phyloP scores from a whole-genome alignment of 2,113 vertebrate genomes.

The Amazona vittata region DNA sequence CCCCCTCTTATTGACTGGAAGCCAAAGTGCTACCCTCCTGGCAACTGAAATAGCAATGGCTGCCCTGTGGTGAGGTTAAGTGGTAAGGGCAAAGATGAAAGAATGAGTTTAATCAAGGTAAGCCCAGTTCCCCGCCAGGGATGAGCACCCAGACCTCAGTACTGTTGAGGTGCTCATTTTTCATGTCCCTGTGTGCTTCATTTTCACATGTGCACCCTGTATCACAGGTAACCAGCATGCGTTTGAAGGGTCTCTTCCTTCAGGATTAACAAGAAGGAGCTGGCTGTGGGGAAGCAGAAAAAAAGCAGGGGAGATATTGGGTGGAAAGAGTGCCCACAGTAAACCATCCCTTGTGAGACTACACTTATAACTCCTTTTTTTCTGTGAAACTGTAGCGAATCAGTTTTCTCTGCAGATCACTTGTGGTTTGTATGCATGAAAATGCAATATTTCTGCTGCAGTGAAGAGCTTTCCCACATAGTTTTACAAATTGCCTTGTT shows the following conservation, averaged over 20 bases:
- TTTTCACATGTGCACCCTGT: neutral
- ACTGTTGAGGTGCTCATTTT: neutral
- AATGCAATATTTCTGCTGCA: slow-evolving; percentile 47
- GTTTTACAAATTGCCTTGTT: slow-evolving; percentile 24
- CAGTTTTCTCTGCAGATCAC: slow-evolving; percentile 12
- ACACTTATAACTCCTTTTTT: neutral
- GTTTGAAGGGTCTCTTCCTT: neutral
- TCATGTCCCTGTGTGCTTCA: neutral
- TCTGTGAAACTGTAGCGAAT: slow-evolving; percentile 17
- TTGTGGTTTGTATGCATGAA: slow-evolving; percentile 31
- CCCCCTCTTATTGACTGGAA: neutral
- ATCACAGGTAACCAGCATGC: neutral
- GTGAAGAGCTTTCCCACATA: neutral
- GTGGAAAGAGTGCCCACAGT: neutral
- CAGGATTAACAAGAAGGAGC: neutral
- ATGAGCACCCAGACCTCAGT: neutral
- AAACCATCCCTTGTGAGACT: neutral
- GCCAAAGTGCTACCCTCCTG: neutral
- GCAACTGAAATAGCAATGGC: neutral
- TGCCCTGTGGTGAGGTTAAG: neutral
- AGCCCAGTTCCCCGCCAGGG: fast-evolving
- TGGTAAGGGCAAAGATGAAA: neutral
- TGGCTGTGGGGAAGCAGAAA: neutral
- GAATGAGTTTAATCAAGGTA: neutral
- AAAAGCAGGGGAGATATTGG: neutral